phyloP scores from a whole-genome alignment of 1,140 invertebrate genomes.

The Magallana gigas region DNA sequence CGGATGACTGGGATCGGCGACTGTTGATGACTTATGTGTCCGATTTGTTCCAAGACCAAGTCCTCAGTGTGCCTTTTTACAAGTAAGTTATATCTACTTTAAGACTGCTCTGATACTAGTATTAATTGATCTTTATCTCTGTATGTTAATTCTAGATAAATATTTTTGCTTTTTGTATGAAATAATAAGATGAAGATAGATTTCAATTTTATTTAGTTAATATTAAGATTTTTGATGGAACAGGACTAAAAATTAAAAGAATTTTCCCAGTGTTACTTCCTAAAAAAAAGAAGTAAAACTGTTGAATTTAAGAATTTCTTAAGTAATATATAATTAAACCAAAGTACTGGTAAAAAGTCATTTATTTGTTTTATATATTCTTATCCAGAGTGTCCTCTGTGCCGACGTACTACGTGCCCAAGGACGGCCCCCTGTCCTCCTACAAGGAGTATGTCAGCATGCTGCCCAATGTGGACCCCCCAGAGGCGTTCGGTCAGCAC shows the following conservation, averaged over 20 bases:
- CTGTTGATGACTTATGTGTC: slow-evolving; percentile 88
- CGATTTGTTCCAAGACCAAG: slow-evolving; percentile 88
- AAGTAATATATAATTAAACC: too few species aligned
- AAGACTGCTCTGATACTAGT: too few species aligned
- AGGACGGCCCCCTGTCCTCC: slow-evolving; percentile 88
- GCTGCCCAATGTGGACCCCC: slow-evolving; percentile 87
- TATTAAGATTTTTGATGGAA: too few species aligned
- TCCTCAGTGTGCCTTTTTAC: slow-evolving; percentile 84
- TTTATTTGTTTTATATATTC: too few species aligned
- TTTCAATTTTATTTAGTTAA: too few species aligned
- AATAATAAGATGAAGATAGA: not conserved
- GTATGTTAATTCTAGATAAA: too few species aligned
- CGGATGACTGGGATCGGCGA: slow-evolving; percentile 79
- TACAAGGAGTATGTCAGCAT: slow-evolving; percentile 89
- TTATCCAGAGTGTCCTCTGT: slow-evolving; percentile 43
- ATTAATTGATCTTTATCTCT: too few species aligned
- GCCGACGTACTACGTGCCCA: slow-evolving; percentile 88
- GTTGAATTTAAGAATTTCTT: too few species aligned
- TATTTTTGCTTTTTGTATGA: not conserved
- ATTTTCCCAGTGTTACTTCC: too few species aligned
- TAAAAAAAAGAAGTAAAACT: too few species aligned
- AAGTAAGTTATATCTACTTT: slow-evolving; percentile 80
- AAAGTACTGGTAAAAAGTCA: too few species aligned
- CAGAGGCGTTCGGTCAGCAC: slow-evolving; percentile 87
- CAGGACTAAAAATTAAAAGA: too few species aligned